Base-by-base conservation (phyloP, 2,888 invertebrate species). In the Teinopalpus imperialis region DNA sequence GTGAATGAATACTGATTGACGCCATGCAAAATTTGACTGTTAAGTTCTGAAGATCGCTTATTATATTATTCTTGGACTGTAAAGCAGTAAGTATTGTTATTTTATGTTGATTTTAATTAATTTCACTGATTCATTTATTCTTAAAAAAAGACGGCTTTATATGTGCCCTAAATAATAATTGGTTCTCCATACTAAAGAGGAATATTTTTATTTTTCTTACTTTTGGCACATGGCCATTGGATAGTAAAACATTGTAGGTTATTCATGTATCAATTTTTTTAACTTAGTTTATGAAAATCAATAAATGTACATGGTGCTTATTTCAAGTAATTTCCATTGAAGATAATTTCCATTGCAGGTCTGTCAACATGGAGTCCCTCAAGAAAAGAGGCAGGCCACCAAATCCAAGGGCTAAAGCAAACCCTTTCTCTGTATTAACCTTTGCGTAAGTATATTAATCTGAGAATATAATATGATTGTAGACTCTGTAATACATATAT, bases 361-460 rank as follows among this genome's bases (percentile, higher is more conserved):
- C 39, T 16, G 51, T 39, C 51, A 59, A 30, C 21, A 91, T 91
- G 91, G 91, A 91, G 69, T 77, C 90, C 42, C 75, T 79, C 56
- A 88, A 87, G 58, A 91, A 90, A 68, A 88, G 82, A 60, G 78
- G 83, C 40, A 90, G 89, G 43, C 90, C 89, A 51, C 80, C 89
- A 41, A 92, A 94, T 79, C 93, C 93, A 0, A 86, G 93, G 61
- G 91, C 92, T 57, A 89, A 76, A 56, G 91, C 93, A 9, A 93
- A 93, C 66, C 87, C 90, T n/a, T 57, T 94, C 21, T 93, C 93
- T 16, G 86, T 91, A n/a, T 70, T 92, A 34, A 92, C 93, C 44
- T 93, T 93, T 76, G 86, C 90, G 94, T 94, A 86, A 91, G 91
- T 89, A 16, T 0, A 14, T 41, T 9, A 3, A n/a, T n/a, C n/a